phyloP scores from a whole-genome alignment of 2,888 invertebrate species.

The Hydrotaea diabolus region DNA sequence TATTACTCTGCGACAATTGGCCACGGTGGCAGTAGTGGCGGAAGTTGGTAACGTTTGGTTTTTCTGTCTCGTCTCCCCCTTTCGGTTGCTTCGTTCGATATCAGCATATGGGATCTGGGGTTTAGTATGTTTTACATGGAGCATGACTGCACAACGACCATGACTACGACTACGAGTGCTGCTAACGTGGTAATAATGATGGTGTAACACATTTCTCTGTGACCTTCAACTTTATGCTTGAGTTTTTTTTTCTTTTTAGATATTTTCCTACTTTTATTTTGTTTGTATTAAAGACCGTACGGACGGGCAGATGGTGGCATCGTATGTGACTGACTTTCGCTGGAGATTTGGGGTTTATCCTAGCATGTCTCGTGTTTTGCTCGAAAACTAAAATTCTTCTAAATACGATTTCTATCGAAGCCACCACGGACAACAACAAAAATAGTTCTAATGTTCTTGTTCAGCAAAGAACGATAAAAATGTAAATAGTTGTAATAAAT shows the following conservation, averaged over 20 bases:
- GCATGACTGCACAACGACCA: not conserved
- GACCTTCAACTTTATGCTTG: constrained; percentile 12
- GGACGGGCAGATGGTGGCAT: not conserved
- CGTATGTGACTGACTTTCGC: not conserved
- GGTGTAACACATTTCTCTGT: constrained; percentile 18
- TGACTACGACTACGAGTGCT: not conserved
- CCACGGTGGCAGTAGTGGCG: no score
- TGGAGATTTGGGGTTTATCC: not conserved
- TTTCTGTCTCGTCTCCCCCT: no score
- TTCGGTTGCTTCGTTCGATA: no score
- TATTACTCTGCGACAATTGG: no score
- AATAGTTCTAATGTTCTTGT: not conserved
- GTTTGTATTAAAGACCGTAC: not conserved
- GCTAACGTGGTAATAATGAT: not conserved
- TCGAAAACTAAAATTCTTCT: not conserved
- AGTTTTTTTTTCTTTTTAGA: not conserved
- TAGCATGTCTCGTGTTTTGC: not conserved
- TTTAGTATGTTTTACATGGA: no score
- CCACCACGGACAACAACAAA: not conserved
- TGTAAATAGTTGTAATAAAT: constrained; percentile 22
- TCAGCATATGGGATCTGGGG: no score
- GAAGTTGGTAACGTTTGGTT: no score
- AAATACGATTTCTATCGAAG: not conserved
- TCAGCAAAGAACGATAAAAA: not conserved
- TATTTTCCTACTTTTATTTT: not conserved